Conservation (phyloP, 2,113 vertebrate genomes). For the Danionella cerebrum region DNA sequence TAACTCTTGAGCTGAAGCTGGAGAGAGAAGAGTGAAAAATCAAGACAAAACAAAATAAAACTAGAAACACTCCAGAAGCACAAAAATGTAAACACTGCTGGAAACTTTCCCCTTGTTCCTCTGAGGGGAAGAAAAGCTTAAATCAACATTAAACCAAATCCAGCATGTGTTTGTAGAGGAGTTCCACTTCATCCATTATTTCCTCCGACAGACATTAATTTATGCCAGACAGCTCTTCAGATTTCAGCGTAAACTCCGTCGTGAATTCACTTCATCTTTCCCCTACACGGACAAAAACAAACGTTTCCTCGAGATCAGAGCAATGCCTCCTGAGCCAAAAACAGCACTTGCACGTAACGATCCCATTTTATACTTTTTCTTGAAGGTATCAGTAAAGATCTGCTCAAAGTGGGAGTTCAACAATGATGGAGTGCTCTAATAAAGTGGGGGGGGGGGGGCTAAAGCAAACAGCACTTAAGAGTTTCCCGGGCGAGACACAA, state of each 20-base stretch:
- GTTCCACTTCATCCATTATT: neutral
- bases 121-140: neutral
- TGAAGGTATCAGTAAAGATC: conserved; percentile 18
- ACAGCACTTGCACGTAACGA: conserved; percentile 47
- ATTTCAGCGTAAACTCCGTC: too few species aligned
- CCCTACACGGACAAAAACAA: conserved; percentile 34
- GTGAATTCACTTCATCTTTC: conserved; percentile 39
- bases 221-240: too few species aligned
- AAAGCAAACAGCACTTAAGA: conserved; percentile 26
- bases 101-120: neutral
- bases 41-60: too few species aligned
- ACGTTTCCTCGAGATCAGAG: conserved; percentile 54
- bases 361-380: conserved; percentile 11
- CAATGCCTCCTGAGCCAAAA: conserved; percentile 42
- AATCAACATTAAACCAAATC: conserved; percentile 17
- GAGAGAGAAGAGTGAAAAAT: too few species aligned
- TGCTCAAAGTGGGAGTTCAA: conserved; percentile 1
- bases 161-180: neutral
- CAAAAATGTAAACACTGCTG: neutral
- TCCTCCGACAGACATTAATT: neutral
- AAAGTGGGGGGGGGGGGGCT: conserved; percentile 16
- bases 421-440: conserved; percentile 22
- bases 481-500: conserved; percentile 10
- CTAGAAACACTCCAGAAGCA: neutral
- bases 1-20: too few species aligned